A percentile compares a stretch with the other conserved stretches of the same genome.
Evolutionary conservation across 1,140 invertebrate species (phyloP).

Genomic region (Drosophila micromelanica): DNA sequence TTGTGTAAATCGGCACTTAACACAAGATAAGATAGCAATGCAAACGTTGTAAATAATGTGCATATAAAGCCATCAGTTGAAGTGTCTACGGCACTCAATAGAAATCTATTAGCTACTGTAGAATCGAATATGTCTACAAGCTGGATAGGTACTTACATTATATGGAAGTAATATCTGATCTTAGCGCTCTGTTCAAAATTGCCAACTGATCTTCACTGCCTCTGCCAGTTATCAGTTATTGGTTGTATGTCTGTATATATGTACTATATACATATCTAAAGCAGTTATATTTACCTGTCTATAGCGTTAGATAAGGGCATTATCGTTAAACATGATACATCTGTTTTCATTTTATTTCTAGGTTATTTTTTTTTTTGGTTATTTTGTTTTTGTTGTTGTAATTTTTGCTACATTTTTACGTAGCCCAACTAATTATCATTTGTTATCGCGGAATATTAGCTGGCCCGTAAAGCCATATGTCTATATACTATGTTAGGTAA

Average conservation of each 20-base stretch:
- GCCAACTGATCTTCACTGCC: conserved; percentile 3
- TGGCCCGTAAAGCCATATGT: not conserved
- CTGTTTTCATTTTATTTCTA: conserved; percentile 48
- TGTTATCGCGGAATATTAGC: conserved; percentile 20
- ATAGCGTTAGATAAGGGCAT: conserved; percentile 61
- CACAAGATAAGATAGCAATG: conserved; percentile 51
- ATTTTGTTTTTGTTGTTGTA: conserved; percentile 1
- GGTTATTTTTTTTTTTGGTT: not conserved
- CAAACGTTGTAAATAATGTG: conserved; percentile 5
- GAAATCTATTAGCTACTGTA: not conserved
- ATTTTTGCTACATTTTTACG: conserved; percentile 9
- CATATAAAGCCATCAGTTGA: not conserved
- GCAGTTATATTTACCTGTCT: conserved; percentile 56
- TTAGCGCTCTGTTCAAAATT: conserved; percentile 1
- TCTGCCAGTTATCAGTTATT: conserved; percentile 15
- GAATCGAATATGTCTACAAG: not conserved
- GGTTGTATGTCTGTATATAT: conserved; percentile 6
- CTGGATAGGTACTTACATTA: not conserved
- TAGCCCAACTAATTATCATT: conserved; percentile 25
- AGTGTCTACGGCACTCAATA: not conserved
- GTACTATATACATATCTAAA: conserved; percentile 24
- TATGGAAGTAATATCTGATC: conserved; percentile 4
- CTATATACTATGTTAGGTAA: not conserved
- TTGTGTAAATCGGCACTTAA: conserved; percentile 50
- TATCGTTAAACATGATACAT: conserved; percentile 72